A percentile compares a stretch with the other conserved stretches of the same genome.
phyloP scores from a whole-genome alignment of 2,888 invertebrate species.

The Heterodera filipjevi region DNA sequence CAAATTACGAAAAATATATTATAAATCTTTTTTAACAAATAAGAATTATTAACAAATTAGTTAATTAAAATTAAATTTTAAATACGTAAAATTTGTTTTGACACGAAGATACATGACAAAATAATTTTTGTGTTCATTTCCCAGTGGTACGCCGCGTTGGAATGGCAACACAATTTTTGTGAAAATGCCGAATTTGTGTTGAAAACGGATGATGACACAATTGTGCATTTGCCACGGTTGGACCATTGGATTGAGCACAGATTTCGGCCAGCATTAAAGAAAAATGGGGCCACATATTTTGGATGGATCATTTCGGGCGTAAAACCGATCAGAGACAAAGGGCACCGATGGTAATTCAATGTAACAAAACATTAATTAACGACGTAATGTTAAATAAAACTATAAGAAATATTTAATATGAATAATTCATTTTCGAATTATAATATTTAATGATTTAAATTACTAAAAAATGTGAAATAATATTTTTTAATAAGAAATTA shows the following conservation, averaged over 20 bases:
- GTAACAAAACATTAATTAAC: background rate
- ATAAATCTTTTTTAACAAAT: too few species aligned
- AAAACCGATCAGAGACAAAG: slow-evolving; percentile 23
- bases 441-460: too few species aligned
- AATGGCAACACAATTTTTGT: slow-evolving; percentile 32
- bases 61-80: background rate
- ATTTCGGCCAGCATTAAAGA: slow-evolving; percentile 13
- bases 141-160: slow-evolving; percentile 22
- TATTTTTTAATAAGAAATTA: too few species aligned
- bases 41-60: too few species aligned
- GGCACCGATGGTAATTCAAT: slow-evolving; percentile 19
- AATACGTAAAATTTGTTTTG: too few species aligned
- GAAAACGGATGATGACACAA: slow-evolving; percentile 30
- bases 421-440: too few species aligned
- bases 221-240: slow-evolving; percentile 29
- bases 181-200: slow-evolving; percentile 9
- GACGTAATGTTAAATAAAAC: too few species aligned
- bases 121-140: background rate
- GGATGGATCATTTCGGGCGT: slow-evolving; percentile 17
- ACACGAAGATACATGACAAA: background rate
- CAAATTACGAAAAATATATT: too few species aligned
- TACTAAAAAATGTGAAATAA: too few species aligned
- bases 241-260: slow-evolving; percentile 26
- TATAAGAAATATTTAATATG: too few species aligned
- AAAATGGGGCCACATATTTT: slow-evolving; percentile 18